A percentile compares a stretch with the other conserved stretches of the same genome.
phyloP scores from a whole-genome alignment of 2,888 invertebrate species.

The Ephialtes manifestator region DNA sequence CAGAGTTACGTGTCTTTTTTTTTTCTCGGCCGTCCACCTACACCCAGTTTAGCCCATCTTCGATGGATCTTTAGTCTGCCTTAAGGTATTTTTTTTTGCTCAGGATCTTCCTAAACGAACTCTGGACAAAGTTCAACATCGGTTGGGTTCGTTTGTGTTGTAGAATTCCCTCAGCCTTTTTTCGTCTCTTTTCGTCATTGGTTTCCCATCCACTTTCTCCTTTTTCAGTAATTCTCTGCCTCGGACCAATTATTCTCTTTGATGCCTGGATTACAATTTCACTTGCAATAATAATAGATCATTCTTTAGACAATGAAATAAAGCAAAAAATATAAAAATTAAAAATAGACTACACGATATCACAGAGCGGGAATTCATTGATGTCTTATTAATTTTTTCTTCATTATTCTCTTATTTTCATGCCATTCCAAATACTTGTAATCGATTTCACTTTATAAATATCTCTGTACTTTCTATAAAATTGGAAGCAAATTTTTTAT shows the following conservation, averaged over 20 bases:
- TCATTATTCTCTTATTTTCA: too few species aligned
- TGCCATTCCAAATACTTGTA: too few species aligned
- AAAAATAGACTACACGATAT: too few species aligned
- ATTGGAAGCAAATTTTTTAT: too few species aligned
- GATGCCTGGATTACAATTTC: too few species aligned
- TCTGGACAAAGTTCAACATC: slow-evolving; percentile 10
- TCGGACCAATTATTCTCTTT: neutral
- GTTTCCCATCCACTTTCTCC: neutral
- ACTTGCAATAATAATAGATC: too few species aligned
- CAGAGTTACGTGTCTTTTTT: slow-evolving; percentile 77
- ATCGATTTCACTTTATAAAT: too few species aligned
- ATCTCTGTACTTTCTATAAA: too few species aligned
- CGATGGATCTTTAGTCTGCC: slow-evolving; percentile 15
- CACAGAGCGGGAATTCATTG: too few species aligned
- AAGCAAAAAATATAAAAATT: too few species aligned
- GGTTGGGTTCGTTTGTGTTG: neutral
- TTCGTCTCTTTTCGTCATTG: slow-evolving; percentile 19
- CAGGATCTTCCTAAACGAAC: slow-evolving; percentile 3
- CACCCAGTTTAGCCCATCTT: slow-evolving; percentile 48
- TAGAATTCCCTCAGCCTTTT: slow-evolving; percentile 23
- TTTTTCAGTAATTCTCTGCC: neutral
- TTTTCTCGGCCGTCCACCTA: slow-evolving; percentile 55
- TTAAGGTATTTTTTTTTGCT: slow-evolving; percentile 6
- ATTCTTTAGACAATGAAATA: too few species aligned
- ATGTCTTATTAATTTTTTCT: too few species aligned